These are phyloP conservation scores for Pollenia labialis DNA, from an alignment of 2,888 invertebrate genomes.

Conservation along the genomic window DNA sequence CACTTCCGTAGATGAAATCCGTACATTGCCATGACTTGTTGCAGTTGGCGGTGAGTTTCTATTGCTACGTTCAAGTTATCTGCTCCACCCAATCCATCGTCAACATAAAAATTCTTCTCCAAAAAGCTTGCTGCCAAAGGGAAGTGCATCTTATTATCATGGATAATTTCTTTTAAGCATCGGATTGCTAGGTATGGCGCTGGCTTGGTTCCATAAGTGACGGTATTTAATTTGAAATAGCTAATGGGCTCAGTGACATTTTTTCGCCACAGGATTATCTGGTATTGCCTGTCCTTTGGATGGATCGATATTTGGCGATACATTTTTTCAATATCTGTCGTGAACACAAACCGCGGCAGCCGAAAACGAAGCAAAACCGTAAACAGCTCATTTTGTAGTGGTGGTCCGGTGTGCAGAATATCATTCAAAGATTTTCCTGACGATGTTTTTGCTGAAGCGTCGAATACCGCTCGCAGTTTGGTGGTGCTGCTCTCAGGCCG, in stretches of 20 bases:
- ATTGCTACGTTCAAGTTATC: neutral
- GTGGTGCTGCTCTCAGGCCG: too few relatives aligned
- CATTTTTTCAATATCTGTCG: neutral
- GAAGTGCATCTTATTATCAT: neutral
- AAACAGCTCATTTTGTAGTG: constrained; percentile 1
- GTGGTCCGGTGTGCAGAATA: neutral
- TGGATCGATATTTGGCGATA: neutral
- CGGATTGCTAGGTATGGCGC: neutral
- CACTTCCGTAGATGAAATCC: constrained; percentile 21
- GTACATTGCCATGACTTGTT: constrained; percentile 12
- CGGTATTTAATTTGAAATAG: neutral
- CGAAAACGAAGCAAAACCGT: neutral
- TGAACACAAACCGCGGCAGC: neutral
- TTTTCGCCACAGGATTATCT: constrained; percentile 13
- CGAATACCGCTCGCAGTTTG: neutral
- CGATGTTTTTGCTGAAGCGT: neutral
- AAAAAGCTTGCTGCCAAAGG: neutral
- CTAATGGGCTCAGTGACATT: neutral
- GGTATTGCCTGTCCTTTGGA: neutral
- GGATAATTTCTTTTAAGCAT: too few relatives aligned
- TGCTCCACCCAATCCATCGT: constrained; percentile 1
- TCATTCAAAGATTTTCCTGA: neutral
- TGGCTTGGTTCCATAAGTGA: neutral
- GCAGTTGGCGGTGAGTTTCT: neutral
- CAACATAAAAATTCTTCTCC: neutral